A percentile compares a stretch with the other conserved stretches of the same genome.
These are phyloP conservation scores for Psilopsiagon aurifrons DNA, from an alignment of 2,113 vertebrate genomes.

Conservation along the genomic window DNA sequence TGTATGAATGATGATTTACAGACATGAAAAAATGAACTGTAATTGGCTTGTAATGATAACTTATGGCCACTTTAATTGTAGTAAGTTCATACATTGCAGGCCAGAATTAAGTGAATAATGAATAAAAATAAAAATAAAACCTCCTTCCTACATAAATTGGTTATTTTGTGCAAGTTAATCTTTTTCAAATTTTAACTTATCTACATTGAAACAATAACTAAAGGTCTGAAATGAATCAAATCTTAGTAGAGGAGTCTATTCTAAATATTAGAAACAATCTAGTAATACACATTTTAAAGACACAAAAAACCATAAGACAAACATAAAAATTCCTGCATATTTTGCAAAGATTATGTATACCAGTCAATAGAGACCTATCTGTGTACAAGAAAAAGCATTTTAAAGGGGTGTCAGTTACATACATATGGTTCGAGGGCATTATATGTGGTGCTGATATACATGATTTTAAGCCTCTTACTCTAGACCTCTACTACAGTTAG, in stretches of 20 bases:
- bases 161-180: background rate
- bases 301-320: background rate
- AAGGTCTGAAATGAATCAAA: background rate
- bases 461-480: background rate
- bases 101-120: background rate
- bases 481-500: background rate
- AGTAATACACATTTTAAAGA: background rate
- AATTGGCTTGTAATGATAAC: background rate
- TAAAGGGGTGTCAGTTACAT: background rate
- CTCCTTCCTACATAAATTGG: background rate
- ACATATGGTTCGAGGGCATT: background rate
- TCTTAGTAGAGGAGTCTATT: background rate
- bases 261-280: background rate
- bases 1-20: background rate
- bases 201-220: background rate
- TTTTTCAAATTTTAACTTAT: background rate
- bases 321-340: background rate
- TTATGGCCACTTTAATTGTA: background rate
- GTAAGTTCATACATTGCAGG: background rate
- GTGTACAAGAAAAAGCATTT: background rate
- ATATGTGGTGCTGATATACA: background rate
- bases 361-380: background rate
- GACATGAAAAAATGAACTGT: background rate
- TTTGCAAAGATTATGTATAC: background rate
- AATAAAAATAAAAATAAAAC: background rate